A percentile compares a stretch with the other conserved stretches of the same genome.
phyloP scores from a whole-genome alignment of 2,113 vertebrate genomes.

The Pantherophis guttatus region DNA sequence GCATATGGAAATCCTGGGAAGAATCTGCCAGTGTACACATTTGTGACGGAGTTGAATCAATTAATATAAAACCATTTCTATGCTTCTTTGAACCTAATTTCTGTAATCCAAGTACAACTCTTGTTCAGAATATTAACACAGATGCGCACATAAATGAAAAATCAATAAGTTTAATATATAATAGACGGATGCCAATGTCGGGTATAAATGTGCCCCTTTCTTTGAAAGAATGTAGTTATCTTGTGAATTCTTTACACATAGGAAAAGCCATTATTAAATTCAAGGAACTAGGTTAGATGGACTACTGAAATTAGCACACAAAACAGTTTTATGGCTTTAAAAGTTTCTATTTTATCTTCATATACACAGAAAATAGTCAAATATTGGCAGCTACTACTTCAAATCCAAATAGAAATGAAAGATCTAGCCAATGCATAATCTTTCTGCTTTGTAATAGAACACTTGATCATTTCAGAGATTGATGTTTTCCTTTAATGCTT shows the following conservation, averaged over 20 bases:
- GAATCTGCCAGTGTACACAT: not conserved
- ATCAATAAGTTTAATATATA: not conserved
- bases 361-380: not conserved
- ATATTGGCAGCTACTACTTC: not conserved
- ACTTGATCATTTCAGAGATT: constrained; percentile 45
- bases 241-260: not conserved
- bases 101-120: not conserved
- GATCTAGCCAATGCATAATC: constrained; percentile 39
- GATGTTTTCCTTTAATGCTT: constrained; percentile 44
- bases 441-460: constrained; percentile 43
- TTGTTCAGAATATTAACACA: not conserved
- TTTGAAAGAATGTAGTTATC: not conserved
- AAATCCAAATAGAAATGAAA: not conserved
- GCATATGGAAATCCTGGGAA: not conserved
- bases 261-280: not conserved
- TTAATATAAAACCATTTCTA: not conserved
- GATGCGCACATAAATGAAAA: not conserved
- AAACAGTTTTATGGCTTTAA: constrained; percentile 2
- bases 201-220: not conserved
- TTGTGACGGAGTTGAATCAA: not conserved
- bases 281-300: not conserved
- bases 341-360: constrained; percentile 2
- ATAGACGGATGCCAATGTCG: not conserved
- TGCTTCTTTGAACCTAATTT: not conserved
- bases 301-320: not conserved